These are phyloP conservation scores for Liasis olivaceus DNA, from an alignment of 2,797 vertebrate genomes.

Conservation along the genomic window DNA sequence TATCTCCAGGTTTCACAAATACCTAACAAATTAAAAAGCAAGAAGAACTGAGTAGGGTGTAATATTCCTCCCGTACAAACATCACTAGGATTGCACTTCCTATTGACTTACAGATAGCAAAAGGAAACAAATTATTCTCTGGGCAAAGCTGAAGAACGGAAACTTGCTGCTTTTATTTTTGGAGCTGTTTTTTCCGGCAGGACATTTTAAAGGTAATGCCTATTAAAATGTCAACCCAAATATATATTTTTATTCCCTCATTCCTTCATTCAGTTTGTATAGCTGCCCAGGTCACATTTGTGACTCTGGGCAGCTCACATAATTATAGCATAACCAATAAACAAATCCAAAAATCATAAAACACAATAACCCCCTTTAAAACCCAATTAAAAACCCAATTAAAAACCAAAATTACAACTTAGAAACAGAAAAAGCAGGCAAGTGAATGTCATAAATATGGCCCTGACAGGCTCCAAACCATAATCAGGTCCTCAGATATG, in stretches of 20 bases:
- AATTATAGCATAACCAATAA: background rate
- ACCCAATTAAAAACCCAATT: background rate
- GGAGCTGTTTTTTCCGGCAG: background rate
- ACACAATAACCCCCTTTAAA: background rate
- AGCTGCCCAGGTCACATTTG: background rate
- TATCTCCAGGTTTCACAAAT: conserved; percentile 91
- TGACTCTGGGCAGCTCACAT: background rate
- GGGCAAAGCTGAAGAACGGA: conserved; percentile 32
- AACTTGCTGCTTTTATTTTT: background rate
- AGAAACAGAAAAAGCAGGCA: background rate
- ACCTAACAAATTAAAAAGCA: conserved; percentile 77
- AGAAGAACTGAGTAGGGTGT: conserved; percentile 20
- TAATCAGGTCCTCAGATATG: no score
- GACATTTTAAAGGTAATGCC: background rate
- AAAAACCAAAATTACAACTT: background rate
- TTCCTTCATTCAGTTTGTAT: background rate
- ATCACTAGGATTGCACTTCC: background rate
- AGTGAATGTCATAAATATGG: background rate
- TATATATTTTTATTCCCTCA: background rate
- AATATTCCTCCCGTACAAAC: conserved; percentile 1
- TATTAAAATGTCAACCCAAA: background rate
- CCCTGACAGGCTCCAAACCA: no score
- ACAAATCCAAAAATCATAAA: background rate
- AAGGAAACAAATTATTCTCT: conserved; percentile 2
- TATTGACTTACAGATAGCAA: background rate